These are phyloP conservation scores for Monopis laevigella DNA, from an alignment of 2,888 invertebrate species.

Conservation along the genomic window DNA sequence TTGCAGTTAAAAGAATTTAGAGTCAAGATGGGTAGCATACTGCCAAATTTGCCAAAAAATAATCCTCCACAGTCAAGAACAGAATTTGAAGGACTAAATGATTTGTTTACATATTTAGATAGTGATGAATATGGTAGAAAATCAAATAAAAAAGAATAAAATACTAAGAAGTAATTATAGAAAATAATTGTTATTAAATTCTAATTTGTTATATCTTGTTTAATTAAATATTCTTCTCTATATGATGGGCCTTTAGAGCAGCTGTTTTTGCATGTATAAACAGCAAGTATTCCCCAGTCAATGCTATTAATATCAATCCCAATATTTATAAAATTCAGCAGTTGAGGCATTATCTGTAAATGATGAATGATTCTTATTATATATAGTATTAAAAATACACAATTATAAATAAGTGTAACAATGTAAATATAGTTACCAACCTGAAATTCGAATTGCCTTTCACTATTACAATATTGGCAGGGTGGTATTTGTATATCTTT, in stretches of 20 bases:
- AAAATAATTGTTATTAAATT: constrained; percentile 16
- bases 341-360: constrained; percentile 83
- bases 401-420: neutral
- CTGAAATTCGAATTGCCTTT: constrained; percentile 91
- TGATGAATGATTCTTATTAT: constrained; percentile 1
- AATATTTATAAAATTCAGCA: constrained; percentile 74
- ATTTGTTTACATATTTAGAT: constrained; percentile 82
- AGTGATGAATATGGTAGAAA: constrained; percentile 60
- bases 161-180: constrained; percentile 1
- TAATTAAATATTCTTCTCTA: constrained; percentile 80
- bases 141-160: constrained; percentile 27
- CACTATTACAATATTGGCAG: constrained; percentile 77
- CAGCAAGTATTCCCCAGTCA: constrained; percentile 90
- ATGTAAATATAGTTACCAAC: constrained; percentile 40
- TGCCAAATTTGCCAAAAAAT: constrained; percentile 82
- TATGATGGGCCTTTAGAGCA: constrained; percentile 76
- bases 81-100: constrained; percentile 86
- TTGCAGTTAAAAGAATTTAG: constrained; percentile 84
- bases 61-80: constrained; percentile 83
- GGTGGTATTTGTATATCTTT: constrained; percentile 70
- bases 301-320: constrained; percentile 70
- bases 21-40: constrained; percentile 76
- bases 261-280: constrained; percentile 87
- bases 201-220: constrained; percentile 77
- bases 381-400: neutral